A percentile compares a stretch with the other conserved stretches of the same genome.
Evolutionary conservation across 2,797 vertebrate species (phyloP).

Genomic region (Sebastes taczanowskii): DNA sequence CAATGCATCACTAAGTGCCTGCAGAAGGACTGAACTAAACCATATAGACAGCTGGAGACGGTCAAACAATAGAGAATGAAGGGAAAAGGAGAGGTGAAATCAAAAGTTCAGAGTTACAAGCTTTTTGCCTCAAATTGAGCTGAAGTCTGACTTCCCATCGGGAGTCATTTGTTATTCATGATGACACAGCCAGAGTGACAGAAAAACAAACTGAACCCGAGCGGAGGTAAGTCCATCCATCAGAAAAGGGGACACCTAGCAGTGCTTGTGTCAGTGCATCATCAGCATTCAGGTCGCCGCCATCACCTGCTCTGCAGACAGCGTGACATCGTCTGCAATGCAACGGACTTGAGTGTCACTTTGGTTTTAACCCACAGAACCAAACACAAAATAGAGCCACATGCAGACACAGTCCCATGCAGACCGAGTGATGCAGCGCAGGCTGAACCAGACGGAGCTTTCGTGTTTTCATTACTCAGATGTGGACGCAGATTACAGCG

Average conservation of each 20-base stretch:
- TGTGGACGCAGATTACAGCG: constrained; percentile 51
- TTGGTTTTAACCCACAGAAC: constrained; percentile 16
- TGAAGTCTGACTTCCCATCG: neutral
- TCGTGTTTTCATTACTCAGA: constrained; percentile 52
- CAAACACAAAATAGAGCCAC: neutral
- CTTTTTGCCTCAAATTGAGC: neutral
- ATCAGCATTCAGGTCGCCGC: constrained; percentile 19
- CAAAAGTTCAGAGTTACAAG: neutral
- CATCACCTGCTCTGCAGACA: neutral
- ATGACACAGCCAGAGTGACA: constrained; percentile 13
- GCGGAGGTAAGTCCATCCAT: constrained; percentile 28
- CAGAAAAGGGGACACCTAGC: neutral
- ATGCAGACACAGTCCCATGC: neutral
- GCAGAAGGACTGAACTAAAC: neutral
- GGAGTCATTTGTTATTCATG: constrained; percentile 13
- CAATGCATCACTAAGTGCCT: neutral
- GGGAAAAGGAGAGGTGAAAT: neutral
- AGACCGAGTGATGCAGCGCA: constrained; percentile 25
- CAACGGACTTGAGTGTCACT: constrained; percentile 41
- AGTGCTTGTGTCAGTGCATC: constrained; percentile 23
- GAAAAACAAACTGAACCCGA: neutral
- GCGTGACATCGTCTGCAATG: constrained; percentile 22
- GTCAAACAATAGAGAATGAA: neutral
- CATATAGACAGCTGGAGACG: neutral
- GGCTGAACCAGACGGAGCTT: constrained; percentile 3